These are phyloP conservation scores for Psophia crepitans DNA, from an alignment of 2,113 vertebrate species.

Conservation along the genomic window DNA sequence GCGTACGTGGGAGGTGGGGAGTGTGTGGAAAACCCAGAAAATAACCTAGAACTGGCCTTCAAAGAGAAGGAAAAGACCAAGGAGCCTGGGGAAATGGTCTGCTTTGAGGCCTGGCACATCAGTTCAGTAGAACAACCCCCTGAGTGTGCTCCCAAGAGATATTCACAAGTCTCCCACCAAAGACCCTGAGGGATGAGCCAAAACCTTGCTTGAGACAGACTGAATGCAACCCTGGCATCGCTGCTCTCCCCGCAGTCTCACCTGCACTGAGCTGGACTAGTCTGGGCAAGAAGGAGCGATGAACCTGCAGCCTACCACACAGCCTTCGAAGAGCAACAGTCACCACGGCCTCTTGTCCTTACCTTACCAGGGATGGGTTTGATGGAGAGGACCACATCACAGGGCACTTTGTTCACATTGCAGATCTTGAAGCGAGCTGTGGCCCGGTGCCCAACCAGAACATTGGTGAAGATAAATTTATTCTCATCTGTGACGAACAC, in stretches of 20 bases:
- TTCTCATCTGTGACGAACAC: conserved; percentile 86
- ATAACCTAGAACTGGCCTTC: not conserved
- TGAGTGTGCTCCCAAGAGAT: not conserved
- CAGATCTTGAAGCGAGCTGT: conserved; percentile 84
- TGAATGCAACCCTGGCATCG: not conserved
- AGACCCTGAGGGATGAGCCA: not conserved
- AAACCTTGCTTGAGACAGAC: not conserved
- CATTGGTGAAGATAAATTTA: conserved; percentile 84
- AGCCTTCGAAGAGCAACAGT: not conserved
- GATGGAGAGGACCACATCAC: conserved; percentile 73
- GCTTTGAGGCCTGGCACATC: not conserved
- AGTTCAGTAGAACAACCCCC: not conserved
- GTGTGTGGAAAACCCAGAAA: not conserved
- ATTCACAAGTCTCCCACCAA: not conserved
- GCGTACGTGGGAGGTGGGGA: not conserved
- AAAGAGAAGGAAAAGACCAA: not conserved
- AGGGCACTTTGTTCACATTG: conserved; percentile 80
- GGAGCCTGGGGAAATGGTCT: not conserved
- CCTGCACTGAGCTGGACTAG: not conserved
- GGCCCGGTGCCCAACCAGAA: conserved; percentile 75
- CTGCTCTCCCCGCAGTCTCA: not conserved
- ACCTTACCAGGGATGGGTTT: conserved; percentile 77
- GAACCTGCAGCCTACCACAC: not conserved
- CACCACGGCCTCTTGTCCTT: not conserved
- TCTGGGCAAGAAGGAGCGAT: not conserved